Conservation (phyloP, 1,140 invertebrate species). For the Nasonia giraulti region DNA sequence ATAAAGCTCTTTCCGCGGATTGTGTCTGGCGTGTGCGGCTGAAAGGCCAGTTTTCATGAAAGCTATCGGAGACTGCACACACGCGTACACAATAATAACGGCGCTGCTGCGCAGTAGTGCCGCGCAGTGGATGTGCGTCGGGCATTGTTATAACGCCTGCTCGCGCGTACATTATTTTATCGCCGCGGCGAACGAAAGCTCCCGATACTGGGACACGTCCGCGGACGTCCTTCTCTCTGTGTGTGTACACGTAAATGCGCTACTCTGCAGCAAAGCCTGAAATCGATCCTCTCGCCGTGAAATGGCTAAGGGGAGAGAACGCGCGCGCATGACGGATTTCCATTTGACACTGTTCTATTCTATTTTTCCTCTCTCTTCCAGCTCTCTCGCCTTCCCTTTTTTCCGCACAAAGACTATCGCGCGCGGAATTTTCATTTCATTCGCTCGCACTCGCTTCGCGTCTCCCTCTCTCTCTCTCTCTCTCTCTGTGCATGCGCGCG, state of each 20-base stretch:
- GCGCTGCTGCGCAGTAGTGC: not conserved
- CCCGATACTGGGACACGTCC: constrained; percentile 24
- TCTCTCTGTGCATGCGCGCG: not conserved
- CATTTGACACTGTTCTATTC: constrained; percentile 29
- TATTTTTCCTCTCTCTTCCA: not conserved
- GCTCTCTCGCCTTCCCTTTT: not conserved
- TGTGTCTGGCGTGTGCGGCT: constrained; percentile 56
- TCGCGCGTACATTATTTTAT: constrained; percentile 26
- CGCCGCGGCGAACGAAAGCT: not conserved
- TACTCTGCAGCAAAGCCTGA: constrained; percentile 38
- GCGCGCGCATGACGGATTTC: constrained; percentile 5
- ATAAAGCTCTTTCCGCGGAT: not conserved
- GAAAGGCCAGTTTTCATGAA: constrained; percentile 27
- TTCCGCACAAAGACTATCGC: constrained; percentile 6
- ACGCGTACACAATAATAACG: not conserved
- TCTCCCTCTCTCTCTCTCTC: no score
- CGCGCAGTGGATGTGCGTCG: not conserved
- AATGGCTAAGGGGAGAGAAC: constrained; percentile 6
- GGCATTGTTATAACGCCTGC: not conserved
- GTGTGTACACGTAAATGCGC: constrained; percentile 38
- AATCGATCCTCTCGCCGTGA: constrained; percentile 33
- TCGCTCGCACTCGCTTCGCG: not conserved
- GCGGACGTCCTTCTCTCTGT: not conserved
- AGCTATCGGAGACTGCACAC: constrained; percentile 2
- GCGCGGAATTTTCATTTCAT: constrained; percentile 42